Conservation (phyloP, 2,888 invertebrate genomes). For the Trissoscelio sp. region DNA sequence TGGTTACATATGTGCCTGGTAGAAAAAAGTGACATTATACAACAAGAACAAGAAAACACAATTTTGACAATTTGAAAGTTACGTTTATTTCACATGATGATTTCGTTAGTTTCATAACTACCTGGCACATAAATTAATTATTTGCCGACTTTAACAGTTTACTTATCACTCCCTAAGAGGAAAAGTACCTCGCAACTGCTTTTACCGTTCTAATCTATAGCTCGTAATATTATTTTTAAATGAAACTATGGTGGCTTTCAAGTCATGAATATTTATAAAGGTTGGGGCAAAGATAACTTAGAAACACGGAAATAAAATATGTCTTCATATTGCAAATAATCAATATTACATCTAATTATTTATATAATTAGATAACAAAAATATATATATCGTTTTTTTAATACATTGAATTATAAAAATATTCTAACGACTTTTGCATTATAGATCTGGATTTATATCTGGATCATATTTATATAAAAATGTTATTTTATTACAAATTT, state of each 20-base stretch:
- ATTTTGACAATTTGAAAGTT: neutral
- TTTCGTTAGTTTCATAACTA: conserved; percentile 5
- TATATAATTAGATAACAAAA: too few relatives aligned
- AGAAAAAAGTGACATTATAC: too few relatives aligned
- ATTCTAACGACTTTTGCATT: too few relatives aligned
- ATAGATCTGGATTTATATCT: too few relatives aligned
- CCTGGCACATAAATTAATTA: conserved; percentile 9
- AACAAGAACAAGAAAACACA: neutral
- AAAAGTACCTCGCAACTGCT: neutral
- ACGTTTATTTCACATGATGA: neutral
- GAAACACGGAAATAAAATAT: neutral
- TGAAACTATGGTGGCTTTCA: conserved; percentile 13
- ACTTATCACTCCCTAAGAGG: conserved; percentile 15
- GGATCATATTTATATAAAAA: too few relatives aligned
- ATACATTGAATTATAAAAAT: too few relatives aligned
- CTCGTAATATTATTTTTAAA: conserved; percentile 30
- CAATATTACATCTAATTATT: neutral
- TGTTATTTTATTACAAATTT: too few relatives aligned
- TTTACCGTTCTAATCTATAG: conserved; percentile 13
- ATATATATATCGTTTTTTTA: too few relatives aligned
- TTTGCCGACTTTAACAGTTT: conserved; percentile 3
- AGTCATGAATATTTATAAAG: conserved; percentile 14
- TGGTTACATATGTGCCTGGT: too few relatives aligned
- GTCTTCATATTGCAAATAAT: neutral
- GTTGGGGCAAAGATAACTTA: conserved; percentile 7